phyloP scores from a whole-genome alignment of 2,888 invertebrate species.

The Polietes domitor region DNA sequence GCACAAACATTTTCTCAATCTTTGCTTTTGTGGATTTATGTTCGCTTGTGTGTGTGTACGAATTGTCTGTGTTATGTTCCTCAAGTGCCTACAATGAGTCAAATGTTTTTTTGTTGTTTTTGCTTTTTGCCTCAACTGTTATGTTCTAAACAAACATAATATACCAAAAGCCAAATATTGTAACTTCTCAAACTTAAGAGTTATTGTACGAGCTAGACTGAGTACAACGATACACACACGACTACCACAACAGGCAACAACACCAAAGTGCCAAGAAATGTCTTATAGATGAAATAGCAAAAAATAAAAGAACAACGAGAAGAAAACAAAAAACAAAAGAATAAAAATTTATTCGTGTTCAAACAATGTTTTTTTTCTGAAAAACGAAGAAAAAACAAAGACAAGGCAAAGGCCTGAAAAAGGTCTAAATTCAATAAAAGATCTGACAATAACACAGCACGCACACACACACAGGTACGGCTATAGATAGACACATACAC shows the following conservation, averaged over 20 bases:
- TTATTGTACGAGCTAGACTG: slow-evolving; percentile 44
- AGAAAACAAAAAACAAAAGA: slow-evolving; percentile 56
- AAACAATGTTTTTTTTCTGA: slow-evolving; percentile 53
- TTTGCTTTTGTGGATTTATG: neutral
- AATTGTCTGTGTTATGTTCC: slow-evolving; percentile 15
- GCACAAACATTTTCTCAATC: neutral
- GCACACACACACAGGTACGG: slow-evolving; percentile 23
- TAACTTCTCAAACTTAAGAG: slow-evolving; percentile 59
- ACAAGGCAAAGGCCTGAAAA: slow-evolving; percentile 63
- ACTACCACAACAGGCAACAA: neutral
- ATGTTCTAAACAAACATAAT: slow-evolving; percentile 57
- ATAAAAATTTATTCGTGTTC: slow-evolving; percentile 63
- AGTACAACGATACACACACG: neutral
- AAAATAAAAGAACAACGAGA: slow-evolving; percentile 31
- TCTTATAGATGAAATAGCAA: slow-evolving; percentile 58
- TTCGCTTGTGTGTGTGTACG: neutral
- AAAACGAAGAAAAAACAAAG: slow-evolving; percentile 37
- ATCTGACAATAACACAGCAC: slow-evolving; percentile 59
- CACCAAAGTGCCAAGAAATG: slow-evolving; percentile 47
- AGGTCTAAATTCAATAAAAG: slow-evolving; percentile 63
- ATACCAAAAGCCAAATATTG: slow-evolving; percentile 62
- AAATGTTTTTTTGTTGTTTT: slow-evolving; percentile 19
- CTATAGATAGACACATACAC: neutral
- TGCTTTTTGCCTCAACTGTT: slow-evolving; percentile 53
- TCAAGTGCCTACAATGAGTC: slow-evolving; percentile 33